Conservation (phyloP, 2,797 vertebrate species). For the Alfaro cultratus region DNA sequence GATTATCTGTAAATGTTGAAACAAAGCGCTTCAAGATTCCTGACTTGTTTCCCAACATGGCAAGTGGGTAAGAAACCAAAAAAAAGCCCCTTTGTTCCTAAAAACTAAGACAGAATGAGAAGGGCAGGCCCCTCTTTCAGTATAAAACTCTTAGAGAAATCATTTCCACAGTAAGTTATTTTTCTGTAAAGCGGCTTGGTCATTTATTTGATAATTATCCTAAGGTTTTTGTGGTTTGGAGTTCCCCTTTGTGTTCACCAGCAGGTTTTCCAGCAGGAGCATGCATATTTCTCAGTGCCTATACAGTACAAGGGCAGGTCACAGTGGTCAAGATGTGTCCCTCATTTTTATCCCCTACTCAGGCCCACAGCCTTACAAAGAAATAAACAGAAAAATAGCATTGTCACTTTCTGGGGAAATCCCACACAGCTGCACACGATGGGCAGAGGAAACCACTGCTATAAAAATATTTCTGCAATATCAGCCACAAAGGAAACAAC, state of each 20-base stretch:
- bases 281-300: slow-evolving; percentile 26
- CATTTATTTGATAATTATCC: slow-evolving; percentile 66
- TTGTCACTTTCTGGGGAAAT: slow-evolving; percentile 57
- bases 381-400: slow-evolving; percentile 6
- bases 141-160: slow-evolving; percentile 35
- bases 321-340: slow-evolving; percentile 48
- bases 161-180: slow-evolving; percentile 36
- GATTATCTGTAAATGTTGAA: slow-evolving; percentile 11
- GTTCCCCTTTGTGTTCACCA: slow-evolving; percentile 64
- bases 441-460: neutral
- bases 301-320: slow-evolving; percentile 17
- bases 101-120: slow-evolving; percentile 21
- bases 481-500: neutral
- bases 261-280: slow-evolving; percentile 23
- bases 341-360: slow-evolving; percentile 27
- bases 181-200: slow-evolving; percentile 32
- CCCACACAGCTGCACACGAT: slow-evolving; percentile 37
- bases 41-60: slow-evolving; percentile 31
- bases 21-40: slow-evolving; percentile 24
- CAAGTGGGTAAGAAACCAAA: slow-evolving; percentile 38
- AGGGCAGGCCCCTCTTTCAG: slow-evolving; percentile 20
- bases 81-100: slow-evolving; percentile 46
- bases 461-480: neutral
- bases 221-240: slow-evolving; percentile 69
- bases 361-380: slow-evolving; percentile 20